Evolutionary conservation across 1,140 invertebrate species (phyloP).

Genomic region (Lethocerus indicus): DNA sequence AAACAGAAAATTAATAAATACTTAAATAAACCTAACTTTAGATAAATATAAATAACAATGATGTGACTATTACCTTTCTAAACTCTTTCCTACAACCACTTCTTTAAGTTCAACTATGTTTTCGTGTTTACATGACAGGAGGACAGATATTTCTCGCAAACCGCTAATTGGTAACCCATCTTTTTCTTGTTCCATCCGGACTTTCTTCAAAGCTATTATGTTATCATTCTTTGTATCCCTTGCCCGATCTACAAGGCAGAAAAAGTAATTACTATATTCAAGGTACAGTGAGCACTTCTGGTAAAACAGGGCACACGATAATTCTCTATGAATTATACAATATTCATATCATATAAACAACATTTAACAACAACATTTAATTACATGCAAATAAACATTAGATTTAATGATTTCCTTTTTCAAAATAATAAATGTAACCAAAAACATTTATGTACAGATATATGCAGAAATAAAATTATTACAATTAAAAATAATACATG

Average conservation of each 20-base stretch:
- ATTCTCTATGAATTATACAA: too few relatives aligned
- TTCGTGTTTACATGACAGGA: slow-evolving; percentile 76
- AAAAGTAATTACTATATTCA: too few relatives aligned
- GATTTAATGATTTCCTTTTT: too few relatives aligned
- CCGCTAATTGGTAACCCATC: slow-evolving; percentile 85
- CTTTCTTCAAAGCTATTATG: slow-evolving; percentile 90
- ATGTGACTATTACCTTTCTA: slow-evolving; percentile 61
- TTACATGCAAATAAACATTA: neutral
- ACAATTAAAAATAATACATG: too few relatives aligned
- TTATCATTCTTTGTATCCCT: slow-evolving; percentile 72
- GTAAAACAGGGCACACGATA: too few relatives aligned
- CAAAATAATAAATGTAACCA: too few relatives aligned
- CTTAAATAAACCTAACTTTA: neutral
- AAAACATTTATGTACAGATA: too few relatives aligned
- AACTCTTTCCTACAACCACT: slow-evolving; percentile 80
- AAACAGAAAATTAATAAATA: slow-evolving; percentile 12
- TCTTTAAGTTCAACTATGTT: slow-evolving; percentile 91
- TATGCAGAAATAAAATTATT: too few relatives aligned
- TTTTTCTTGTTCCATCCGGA: slow-evolving; percentile 86
- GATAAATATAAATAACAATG: too few relatives aligned
- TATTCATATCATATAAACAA: too few relatives aligned
- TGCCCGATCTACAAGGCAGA: slow-evolving; percentile 66
- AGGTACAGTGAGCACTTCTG: too few relatives aligned
- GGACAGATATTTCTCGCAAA: slow-evolving; percentile 81
- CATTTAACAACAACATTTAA: neutral